Evolutionary conservation across 2,797 vertebrate genomes (phyloP), one percentile per base, ranked within the genome.

Genomic region (Phylloscopus collybita): DNA sequence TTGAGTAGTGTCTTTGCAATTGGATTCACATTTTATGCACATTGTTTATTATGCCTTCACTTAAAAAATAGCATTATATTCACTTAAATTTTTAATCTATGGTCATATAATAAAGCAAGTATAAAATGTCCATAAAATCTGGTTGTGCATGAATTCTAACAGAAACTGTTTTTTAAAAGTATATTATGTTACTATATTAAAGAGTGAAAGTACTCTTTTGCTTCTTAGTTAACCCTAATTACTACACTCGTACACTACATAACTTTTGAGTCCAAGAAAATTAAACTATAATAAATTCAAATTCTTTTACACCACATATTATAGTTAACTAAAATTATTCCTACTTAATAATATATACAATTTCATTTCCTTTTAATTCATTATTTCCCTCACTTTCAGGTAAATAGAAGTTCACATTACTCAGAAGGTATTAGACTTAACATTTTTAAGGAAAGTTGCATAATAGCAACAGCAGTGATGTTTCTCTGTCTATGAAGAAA

Each of bases 181-280:
- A 17, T 87, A 49, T n/a, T 53, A 49, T 3, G 2, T 40, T 30
- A 56, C 29, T 87, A 53, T 69, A 90, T 87, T 87, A 92, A 92
- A 88, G 59, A 65, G 22, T 10, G 21, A 79, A 93, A 90, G 89
- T 92, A 67, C 18, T 65, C 47, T 61, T 82, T 88, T 84, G 22
- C 16, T 95, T 23, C 71, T 34, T 85, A 80, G 30, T 80, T 93
- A 83, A 53, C 29, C 16, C 26, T 92, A 91, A 94, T 90, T 94
- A 91, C 57, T 47, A 25, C 47, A 96, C 82, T 95, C 90, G 86
- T 59, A 83, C 70, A 38, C n/a, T 86, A 56, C 60, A 62, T 90
- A 66, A 87, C n/a, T 85, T 93, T 56, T 80, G 25, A 62, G 44
- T 94, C 92, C 65, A 96, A 84, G 78, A 90, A 95, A 92, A 91